Evolutionary conservation across 2,888 invertebrate species (phyloP), one percentile per base, ranked within the genome.

Genomic region (Marasmarcha lunaedactyla): DNA sequence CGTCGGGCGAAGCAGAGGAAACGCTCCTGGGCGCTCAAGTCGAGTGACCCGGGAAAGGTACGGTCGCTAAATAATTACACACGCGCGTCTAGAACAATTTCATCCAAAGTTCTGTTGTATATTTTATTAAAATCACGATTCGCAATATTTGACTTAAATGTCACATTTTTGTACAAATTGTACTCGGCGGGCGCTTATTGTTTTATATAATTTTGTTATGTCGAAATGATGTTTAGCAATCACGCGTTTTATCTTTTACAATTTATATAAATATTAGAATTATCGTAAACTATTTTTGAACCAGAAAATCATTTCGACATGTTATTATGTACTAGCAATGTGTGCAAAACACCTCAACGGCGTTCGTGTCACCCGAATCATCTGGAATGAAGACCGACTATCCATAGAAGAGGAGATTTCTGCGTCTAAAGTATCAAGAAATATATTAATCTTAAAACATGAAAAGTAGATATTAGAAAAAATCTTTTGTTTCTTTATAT

Each of bases 1-100:
- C 62, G 60, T 46, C 69, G 66, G 37, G 36, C 35, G 55, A 57
- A 45, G 65, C 60, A 65, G 78, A 76, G 88, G 86, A 86, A n/a
- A 87, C 89, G 64, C 84, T 89, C 87, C 90, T 87, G 88, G 86
- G 87, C 89, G 79, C 89, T 90, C 90, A 89, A 90, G 88, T 87
- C 65, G 89, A 90, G 89, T 84, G 89, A 87, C 88, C 87, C 87
- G 90, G 90, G 89, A 89, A 88, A 90, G 90, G 90, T 90, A 90
- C 88, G 85, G 89, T 89, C 72, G 68, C 73, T 71, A 64, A 56
- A 51, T 69, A 61, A 61, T 64, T 54, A 44, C 47, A 25, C 25
- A 67, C 72, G 67, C 73, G 59, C 64, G 73, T 60, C 72, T 50
- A 64, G 67, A 51, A 73, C 72, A 71, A 71, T 61, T 63, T 60